Conservation (phyloP, 2,797 vertebrate species). For the Paedocypris micromegethes region DNA sequence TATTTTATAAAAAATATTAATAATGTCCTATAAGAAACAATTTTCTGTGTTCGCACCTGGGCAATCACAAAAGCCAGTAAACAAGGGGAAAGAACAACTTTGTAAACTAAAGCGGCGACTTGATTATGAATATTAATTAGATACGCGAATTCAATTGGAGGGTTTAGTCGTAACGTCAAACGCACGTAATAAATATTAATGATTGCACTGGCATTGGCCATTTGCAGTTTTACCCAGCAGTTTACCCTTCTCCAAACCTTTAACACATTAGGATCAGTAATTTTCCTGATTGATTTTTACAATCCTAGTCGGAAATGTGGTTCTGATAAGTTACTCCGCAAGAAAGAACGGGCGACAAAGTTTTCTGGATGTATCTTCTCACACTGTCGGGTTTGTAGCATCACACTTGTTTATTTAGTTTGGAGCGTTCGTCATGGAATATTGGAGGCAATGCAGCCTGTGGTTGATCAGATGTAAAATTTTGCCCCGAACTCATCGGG, state of each 20-base stretch:
- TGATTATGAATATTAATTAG: slow-evolving; percentile 8
- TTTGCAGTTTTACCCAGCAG: neutral
- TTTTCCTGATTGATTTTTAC: neutral
- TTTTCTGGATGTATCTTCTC: neutral
- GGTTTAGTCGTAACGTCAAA: neutral
- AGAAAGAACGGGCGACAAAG: slow-evolving; percentile 6
- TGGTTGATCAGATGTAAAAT: slow-evolving; percentile 92
- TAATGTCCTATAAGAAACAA: no score
- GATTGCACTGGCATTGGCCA: neutral
- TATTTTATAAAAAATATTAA: no score
- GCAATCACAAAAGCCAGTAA: no score
- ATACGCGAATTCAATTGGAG: slow-evolving; percentile 1
- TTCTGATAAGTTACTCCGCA: slow-evolving; percentile 9
- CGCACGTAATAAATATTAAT: slow-evolving; percentile 4
- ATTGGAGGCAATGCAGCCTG: slow-evolving; percentile 89
- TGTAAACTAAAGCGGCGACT: neutral
- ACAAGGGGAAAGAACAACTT: no score
- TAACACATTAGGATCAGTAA: slow-evolving; percentile 6
- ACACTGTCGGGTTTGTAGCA: neutral
- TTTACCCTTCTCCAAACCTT: neutral
- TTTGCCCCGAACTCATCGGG: slow-evolving; percentile 85
- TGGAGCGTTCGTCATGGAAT: slow-evolving; percentile 75
- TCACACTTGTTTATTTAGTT: neutral
- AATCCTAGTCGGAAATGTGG: neutral
- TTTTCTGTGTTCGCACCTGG: no score